A percentile compares a stretch with the other conserved stretches of the same genome.
Conservation (phyloP, 2,888 invertebrate genomes). For the Trachelus stipa region DNA sequence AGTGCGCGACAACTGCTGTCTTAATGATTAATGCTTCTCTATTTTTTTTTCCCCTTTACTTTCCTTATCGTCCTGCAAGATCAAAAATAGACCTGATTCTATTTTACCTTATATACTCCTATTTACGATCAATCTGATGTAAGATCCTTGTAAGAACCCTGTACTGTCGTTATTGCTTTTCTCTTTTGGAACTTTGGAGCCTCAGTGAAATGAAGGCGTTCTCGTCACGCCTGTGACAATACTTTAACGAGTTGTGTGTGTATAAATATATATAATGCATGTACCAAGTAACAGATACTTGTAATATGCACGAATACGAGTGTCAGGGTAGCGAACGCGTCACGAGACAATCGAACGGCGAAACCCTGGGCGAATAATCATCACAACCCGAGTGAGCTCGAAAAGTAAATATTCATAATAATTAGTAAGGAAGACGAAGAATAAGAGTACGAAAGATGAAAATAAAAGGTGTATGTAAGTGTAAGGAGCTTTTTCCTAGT, state of each 20-base stretch:
- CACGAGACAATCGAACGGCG: not conserved
- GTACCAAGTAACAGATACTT: not conserved
- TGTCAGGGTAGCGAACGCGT: not conserved
- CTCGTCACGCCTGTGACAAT: not conserved
- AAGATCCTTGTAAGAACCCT: not conserved
- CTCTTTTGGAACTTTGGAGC: not conserved
- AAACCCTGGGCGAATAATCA: not conserved
- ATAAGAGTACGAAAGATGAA: constrained; percentile 16
- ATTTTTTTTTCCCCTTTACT: not conserved
- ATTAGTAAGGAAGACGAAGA: constrained; percentile 11
- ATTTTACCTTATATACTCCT: not conserved
- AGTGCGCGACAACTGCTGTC: not conserved
- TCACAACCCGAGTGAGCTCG: not conserved
- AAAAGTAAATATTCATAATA: constrained; percentile 3
- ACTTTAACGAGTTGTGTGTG: not conserved
- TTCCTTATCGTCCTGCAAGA: not conserved
- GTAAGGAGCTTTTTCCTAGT: not conserved
- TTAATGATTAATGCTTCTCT: not conserved
- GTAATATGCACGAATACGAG: not conserved
- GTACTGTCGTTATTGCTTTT: not conserved
- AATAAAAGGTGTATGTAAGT: constrained; percentile 11
- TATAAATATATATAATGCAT: not conserved
- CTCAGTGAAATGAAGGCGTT: not conserved
- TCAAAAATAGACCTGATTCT: not conserved
- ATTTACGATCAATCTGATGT: not conserved